Evolutionary conservation across 2,797 vertebrate genomes (phyloP).

Genomic region (Gymnopithys bicolor): DNA sequence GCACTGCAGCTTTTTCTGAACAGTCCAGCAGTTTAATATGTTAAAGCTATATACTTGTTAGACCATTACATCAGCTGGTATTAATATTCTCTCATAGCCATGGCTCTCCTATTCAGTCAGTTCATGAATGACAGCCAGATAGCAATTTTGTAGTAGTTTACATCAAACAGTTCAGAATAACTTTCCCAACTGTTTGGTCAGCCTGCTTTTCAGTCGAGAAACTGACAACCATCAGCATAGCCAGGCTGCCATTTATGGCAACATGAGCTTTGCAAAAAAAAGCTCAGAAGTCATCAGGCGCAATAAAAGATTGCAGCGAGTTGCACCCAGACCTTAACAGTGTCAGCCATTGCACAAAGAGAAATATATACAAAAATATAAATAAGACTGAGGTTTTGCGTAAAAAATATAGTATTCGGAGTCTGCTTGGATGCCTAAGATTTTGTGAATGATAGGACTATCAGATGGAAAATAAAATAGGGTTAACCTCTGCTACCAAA

Average conservation of each 20-base stretch:
- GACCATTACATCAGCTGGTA: constrained; percentile 12
- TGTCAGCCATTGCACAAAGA: neutral
- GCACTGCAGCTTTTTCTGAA: neutral
- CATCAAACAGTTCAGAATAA: constrained; percentile 1
- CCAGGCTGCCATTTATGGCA: neutral
- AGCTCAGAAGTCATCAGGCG: neutral
- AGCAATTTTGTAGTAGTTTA: neutral
- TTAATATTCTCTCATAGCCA: neutral
- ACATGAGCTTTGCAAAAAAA: neutral
- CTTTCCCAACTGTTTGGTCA: neutral
- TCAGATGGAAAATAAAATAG: neutral
- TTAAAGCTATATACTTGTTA: neutral
- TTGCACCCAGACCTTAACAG: neutral
- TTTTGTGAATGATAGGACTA: neutral
- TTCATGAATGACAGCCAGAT: neutral
- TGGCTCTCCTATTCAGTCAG: neutral
- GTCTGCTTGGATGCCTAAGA: neutral
- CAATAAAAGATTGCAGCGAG: neutral
- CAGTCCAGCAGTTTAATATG: neutral
- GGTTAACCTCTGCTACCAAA: neutral
- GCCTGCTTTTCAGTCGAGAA: neutral
- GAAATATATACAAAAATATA: neutral
- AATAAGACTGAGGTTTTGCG: neutral
- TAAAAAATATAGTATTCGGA: neutral
- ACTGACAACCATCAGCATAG: neutral